Evolutionary conservation across 1,140 invertebrate species (phyloP).

Genomic region (Brachionus calyciflorus): DNA sequence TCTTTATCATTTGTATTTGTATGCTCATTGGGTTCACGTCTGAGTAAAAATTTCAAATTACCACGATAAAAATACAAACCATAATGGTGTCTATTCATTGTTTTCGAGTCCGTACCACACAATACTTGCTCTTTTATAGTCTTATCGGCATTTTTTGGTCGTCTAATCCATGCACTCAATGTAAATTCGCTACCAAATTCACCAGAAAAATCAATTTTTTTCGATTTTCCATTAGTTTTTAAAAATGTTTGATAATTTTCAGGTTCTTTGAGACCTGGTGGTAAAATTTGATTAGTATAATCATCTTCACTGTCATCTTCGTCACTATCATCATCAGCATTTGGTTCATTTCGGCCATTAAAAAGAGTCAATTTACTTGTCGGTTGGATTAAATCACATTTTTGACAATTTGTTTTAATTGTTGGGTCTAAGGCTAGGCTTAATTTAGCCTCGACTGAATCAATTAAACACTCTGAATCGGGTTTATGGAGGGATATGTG

Average conservation of each 20-base stretch:
- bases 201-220: slow-evolving; percentile 33
- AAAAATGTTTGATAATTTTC: not conserved
- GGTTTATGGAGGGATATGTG: not conserved
- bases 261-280: not conserved
- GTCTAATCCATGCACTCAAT: slow-evolving; percentile 27
- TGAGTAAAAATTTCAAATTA: slow-evolving; percentile 37
- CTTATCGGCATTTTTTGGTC: not conserved
- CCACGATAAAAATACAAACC: slow-evolving; percentile 44
- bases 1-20: not conserved
- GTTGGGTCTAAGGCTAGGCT: not conserved
- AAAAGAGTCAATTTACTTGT: not conserved
- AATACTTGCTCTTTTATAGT: slow-evolving; percentile 32
- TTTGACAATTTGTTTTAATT: not conserved
- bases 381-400: not conserved
- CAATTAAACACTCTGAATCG: not conserved
- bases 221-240: not conserved
- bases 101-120: slow-evolving; percentile 36
- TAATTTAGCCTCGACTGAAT: not conserved
- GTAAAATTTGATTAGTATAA: not conserved
- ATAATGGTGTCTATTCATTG: slow-evolving; percentile 39
- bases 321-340: not conserved
- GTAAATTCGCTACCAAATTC: slow-evolving; percentile 22
- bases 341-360: not conserved
- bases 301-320: not conserved
- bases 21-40: not conserved